Evolutionary conservation across 92 coral and sea anemone species (phyloP), one percentile per base, ranked within the genome.

Genomic region (Muricea muricata): DNA sequence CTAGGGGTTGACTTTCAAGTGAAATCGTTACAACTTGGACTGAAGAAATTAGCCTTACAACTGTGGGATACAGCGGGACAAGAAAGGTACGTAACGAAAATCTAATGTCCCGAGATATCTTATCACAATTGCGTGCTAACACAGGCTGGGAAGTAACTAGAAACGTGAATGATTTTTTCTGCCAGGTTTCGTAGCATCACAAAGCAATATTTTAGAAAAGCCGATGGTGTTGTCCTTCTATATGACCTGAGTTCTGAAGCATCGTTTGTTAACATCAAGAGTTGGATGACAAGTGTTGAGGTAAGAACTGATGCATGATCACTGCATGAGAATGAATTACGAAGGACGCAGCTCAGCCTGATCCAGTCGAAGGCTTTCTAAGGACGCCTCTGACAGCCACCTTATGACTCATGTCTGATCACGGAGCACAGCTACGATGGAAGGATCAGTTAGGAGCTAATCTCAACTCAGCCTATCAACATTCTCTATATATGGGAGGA

Each of bases 1-100:
- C 9, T 37, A 97, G 99, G 99, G 52, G 99, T 97, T 74, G 99
- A 97, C 67, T 97, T 97, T 75, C 99, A 97, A 80, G 94, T 94
- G 94, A 93, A 90, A 82, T 90, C 97, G 1, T 90, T 97, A 57
- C 89, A 85, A 52, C 92, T 97, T 17, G 99, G 92, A 37, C 93
- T 89, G 50, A 94, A 93, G 79, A 93, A 89, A 39, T 80, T 93
- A 32, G 98, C 99, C n/a, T 88, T 97, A 32, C 99, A 97, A 79
- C 84, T 97, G 73, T 97, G 99, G 99, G 99, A 97, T 79, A 97
- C 99, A 45, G 99, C 99, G 48, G 99, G 99, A 31, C 99, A 97
- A 82, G 99, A 97, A 68, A 94, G 99, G 98, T 94, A 72, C 61
- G 0, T 6, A 31, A 30, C 21, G 55, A 4, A 63, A n/a, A n/a